Evolutionary conservation across 1,140 invertebrate genomes (phyloP), one percentile per base, ranked within the genome.

Genomic region (Penaeus vannamei): DNA sequence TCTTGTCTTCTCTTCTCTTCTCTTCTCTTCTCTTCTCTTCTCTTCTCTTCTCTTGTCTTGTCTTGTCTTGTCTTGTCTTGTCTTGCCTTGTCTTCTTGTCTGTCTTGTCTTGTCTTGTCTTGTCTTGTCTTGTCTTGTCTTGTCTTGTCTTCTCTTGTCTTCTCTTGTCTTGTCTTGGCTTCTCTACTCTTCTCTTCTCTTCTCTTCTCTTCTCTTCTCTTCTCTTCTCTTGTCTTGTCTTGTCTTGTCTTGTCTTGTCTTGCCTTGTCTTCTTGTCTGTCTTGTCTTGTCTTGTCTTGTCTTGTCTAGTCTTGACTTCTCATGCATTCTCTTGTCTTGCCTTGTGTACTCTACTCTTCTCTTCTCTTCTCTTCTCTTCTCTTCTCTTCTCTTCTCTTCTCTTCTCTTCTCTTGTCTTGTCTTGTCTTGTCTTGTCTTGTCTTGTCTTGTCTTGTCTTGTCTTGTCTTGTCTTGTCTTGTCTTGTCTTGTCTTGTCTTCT

Each of bases 341-440:
- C 62, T 64, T n/a, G 17, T 64, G 17, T 64, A 19, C 17, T 64
- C 62, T 64, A 19, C 17, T 64, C 62, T 64, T 64, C 17, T 64
- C 62, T 64, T 64, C 17, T 64, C 62, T 64, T 64, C 17, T 64
- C 62, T 64, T 64, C 17, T 64, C 62, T 64, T 64, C 17, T 64
- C 62, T 64, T n/a, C 17, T 64, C 62, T 64, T 19, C 17, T 64
- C 62, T 64, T 19, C 17, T 64, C 62, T 64, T 64, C 17, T 64
- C 62, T 64, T 64, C 17, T 64, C 62, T 64, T 64, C 17, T 64
- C 62, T 64, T 64, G 62, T 64, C 62, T 64, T 64, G 62, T 64
- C 62, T 64, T 64, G 62, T 64, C n/a, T 64, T 64, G 62, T 64
- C 62, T 64, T 64, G 62, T 64, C n/a, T 64, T 64, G 62, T 64